A percentile compares a stretch with the other conserved stretches of the same genome.
Evolutionary conservation across 2,113 vertebrate species (phyloP).

Genomic region (Rattus norvegicus): DNA sequence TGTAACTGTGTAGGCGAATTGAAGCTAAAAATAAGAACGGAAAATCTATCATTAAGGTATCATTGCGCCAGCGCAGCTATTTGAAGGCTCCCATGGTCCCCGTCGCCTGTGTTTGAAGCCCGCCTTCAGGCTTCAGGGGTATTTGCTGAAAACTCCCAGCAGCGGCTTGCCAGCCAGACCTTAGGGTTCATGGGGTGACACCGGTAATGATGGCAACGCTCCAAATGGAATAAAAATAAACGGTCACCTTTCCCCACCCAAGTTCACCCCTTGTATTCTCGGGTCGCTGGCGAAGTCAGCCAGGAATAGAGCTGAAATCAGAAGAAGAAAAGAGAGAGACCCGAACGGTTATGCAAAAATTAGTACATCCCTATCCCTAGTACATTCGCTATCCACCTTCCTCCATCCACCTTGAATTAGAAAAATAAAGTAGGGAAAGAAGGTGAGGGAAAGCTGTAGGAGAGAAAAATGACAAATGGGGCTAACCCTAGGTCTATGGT

Average conservation of each 20-base stretch:
- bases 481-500: conserved; percentile 19
- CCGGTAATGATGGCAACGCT: conserved; percentile 38
- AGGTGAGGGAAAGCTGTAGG: too few relatives aligned
- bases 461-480: neutral
- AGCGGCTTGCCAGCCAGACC: conserved; percentile 60
- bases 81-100: conserved; percentile 79
- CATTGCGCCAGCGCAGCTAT: conserved; percentile 80
- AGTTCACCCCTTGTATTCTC: neutral
- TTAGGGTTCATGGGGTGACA: conserved; percentile 27
- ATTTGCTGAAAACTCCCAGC: conserved; percentile 70
- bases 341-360: neutral
- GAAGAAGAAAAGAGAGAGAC: neutral
- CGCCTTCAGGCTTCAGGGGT: conserved; percentile 74
- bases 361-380: neutral
- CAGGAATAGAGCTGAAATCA: neutral
- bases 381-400: neutral
- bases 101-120: conserved; percentile 74
- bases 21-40: conserved; percentile 83
- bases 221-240: conserved; percentile 47
- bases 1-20: conserved; percentile 80
- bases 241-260: neutral
- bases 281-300: neutral
- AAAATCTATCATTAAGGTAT: conserved; percentile 82
- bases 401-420: neutral
- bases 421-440: neutral